These are phyloP conservation scores for Polymixis flavicincta DNA, from an alignment of 2,888 invertebrate species.

Conservation along the genomic window DNA sequence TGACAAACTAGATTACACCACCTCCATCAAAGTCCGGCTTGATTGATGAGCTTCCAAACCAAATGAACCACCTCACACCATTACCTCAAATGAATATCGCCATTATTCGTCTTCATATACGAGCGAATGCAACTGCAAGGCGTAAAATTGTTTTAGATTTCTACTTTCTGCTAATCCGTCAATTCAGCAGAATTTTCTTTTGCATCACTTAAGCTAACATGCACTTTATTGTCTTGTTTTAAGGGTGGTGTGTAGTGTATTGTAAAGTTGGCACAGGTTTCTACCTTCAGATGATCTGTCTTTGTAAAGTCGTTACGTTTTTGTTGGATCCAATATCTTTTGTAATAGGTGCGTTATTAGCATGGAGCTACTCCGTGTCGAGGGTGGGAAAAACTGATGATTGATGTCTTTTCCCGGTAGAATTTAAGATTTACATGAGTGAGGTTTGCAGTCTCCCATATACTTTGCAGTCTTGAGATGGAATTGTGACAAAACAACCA, in stretches of 20 bases:
- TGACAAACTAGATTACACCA: conserved; percentile 85
- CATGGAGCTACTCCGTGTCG: conserved; percentile 20
- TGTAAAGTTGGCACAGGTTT: conserved; percentile 51
- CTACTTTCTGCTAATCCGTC: conserved; percentile 74
- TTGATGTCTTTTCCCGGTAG: conserved; percentile 18
- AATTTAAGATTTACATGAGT: neutral
- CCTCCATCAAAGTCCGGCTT: conserved; percentile 84
- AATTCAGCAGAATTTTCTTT: conserved; percentile 64
- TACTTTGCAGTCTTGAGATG: too few species aligned
- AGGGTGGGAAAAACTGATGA: conserved; percentile 31
- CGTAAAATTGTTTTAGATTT: conserved; percentile 63
- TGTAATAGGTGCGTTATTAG: conserved; percentile 65
- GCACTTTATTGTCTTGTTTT: conserved; percentile 42
- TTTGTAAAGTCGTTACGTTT: conserved; percentile 68
- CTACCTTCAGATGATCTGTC: conserved; percentile 68
- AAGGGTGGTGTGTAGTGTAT: conserved; percentile 2
- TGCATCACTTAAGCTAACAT: conserved; percentile 39
- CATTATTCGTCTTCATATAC: conserved; percentile 50
- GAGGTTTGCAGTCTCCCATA: neutral
- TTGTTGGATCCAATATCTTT: conserved; percentile 68
- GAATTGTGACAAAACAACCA: neutral
- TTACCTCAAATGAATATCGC: conserved; percentile 41
- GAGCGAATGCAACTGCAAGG: conserved; percentile 43
- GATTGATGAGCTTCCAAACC: conserved; percentile 83
- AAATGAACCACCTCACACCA: conserved; percentile 72